phyloP scores from a whole-genome alignment of 2,888 invertebrate genomes.

The Orchesellides sinensis region DNA sequence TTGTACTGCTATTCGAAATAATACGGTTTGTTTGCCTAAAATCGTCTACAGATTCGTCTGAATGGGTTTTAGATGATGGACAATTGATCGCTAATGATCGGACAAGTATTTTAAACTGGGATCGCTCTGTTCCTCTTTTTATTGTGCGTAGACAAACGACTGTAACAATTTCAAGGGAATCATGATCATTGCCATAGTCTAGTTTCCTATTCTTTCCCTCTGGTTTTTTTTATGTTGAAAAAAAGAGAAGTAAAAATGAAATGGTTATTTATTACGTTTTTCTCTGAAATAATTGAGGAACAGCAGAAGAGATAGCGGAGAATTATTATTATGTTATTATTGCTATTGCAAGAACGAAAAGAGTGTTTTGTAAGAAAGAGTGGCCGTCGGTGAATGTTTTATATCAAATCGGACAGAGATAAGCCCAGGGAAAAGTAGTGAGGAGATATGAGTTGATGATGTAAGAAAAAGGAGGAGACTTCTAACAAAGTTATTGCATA shows the following conservation, averaged over 20 bases:
- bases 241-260: too few relatives aligned
- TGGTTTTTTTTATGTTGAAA: constrained; percentile 7
- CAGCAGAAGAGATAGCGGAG: neutral
- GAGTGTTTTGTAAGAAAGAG: neutral
- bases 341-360: neutral
- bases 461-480: constrained; percentile 32
- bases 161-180: neutral
- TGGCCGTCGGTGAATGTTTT: neutral
- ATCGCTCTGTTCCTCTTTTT: neutral
- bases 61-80: neutral
- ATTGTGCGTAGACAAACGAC: neutral
- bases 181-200: neutral
- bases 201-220: constrained; percentile 22
- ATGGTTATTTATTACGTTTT: constrained; percentile 18
- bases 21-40: neutral
- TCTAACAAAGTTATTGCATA: neutral
- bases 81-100: constrained; percentile 13
- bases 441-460: constrained; percentile 15
- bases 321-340: neutral
- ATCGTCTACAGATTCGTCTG: neutral
- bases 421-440: constrained; percentile 24
- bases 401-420: constrained; percentile 1
- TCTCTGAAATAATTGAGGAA: constrained; percentile 1
- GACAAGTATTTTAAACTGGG: neutral
- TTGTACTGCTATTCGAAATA: constrained; percentile 4